Evolutionary conservation across 2,797 vertebrate genomes (phyloP).

Genomic region (Numenius phaeopus): DNA sequence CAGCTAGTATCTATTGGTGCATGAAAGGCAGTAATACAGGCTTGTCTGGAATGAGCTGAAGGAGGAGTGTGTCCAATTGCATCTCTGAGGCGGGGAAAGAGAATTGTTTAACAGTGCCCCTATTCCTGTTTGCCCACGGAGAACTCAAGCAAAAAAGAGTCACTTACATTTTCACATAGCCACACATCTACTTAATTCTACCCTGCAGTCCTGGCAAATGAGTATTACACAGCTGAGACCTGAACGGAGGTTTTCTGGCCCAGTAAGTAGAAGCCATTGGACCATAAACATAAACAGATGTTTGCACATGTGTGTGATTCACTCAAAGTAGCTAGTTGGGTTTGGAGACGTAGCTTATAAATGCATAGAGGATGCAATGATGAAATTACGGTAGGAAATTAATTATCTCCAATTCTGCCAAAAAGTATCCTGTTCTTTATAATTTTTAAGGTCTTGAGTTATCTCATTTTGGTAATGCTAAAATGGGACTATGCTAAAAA

Average conservation of each 20-base stretch:
- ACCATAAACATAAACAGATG: slow-evolving; percentile 7
- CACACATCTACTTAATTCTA: not conserved
- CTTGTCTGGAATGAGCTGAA: not conserved
- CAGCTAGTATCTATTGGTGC: not conserved
- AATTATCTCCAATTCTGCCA: not conserved
- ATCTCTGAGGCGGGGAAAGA: not conserved
- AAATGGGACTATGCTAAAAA: not conserved
- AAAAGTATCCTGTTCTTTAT: not conserved
- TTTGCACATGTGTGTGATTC: slow-evolving; percentile 16
- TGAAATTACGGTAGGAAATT: not conserved
- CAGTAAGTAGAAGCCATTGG: not conserved
- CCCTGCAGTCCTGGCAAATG: not conserved
- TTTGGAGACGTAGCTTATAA: not conserved
- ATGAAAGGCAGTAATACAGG: not conserved
- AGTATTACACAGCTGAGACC: not conserved
- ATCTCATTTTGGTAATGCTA: not conserved
- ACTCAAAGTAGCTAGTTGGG: not conserved
- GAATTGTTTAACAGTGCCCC: not conserved
- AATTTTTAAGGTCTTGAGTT: not conserved
- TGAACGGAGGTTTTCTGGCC: not conserved
- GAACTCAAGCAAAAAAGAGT: not conserved
- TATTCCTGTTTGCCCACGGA: not conserved
- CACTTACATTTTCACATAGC: not conserved
- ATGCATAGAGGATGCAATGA: not conserved
- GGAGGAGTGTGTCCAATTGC: not conserved